Conservation (phyloP, 2,888 invertebrate species). For the Xylocampa areola region DNA sequence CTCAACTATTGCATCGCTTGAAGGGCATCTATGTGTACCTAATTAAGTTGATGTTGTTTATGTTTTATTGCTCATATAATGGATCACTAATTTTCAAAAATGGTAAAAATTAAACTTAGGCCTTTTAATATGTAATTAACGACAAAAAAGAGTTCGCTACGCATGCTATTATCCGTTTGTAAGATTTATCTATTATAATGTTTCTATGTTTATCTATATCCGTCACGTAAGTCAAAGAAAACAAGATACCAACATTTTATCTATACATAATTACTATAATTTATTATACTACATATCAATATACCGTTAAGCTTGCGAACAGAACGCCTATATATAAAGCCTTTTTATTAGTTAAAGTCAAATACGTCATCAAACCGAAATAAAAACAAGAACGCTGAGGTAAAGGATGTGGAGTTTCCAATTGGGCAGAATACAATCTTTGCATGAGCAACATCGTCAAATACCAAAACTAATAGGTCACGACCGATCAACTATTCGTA, state of each 20-base stretch:
- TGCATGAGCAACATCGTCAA: conserved; percentile 34
- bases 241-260: no score
- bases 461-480: conserved; percentile 54
- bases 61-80: conserved; percentile 3
- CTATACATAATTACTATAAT: no score
- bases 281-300: no score
- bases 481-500: conserved; percentile 30
- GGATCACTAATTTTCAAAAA: neutral
- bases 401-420: conserved; percentile 5
- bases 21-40: conserved; percentile 32
- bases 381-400: conserved; percentile 5
- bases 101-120: neutral
- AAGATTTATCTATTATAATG: no score
- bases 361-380: conserved; percentile 16
- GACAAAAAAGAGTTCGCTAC: no score
- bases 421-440: conserved; percentile 21
- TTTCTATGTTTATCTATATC: no score
- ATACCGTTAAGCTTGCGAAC: no score
- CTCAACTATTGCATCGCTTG: conserved; percentile 31
- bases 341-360: neutral
- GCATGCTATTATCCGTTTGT: no score
- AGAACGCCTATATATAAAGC: no score
- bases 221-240: no score
- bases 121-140: no score
- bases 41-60: conserved; percentile 18